Conservation (phyloP, 2,797 vertebrate genomes). For the Zenarchopterus dispar region DNA sequence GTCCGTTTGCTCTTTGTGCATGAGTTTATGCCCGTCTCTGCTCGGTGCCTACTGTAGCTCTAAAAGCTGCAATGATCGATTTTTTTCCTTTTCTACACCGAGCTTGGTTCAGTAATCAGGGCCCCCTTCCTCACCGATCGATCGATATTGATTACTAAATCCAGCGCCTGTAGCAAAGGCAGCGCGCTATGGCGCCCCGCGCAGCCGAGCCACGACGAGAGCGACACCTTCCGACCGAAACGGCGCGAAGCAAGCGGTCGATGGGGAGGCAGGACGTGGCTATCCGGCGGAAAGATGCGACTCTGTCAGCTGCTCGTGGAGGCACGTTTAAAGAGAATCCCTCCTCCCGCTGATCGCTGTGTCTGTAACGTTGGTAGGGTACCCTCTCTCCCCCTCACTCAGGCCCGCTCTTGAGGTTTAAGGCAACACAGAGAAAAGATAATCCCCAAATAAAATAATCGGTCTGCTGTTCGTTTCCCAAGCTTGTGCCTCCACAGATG, state of each 20-base stretch:
- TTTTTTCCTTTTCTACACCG: conserved; percentile 81
- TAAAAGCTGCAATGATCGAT: conserved; percentile 88
- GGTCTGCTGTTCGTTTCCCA: no score
- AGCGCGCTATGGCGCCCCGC: conserved; percentile 68
- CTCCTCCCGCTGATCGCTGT: conserved; percentile 6
- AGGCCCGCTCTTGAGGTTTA: no score
- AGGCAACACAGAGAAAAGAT: no score
- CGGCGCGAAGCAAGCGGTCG: conserved; percentile 48
- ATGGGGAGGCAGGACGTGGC: conserved; percentile 56
- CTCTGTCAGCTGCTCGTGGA: conserved; percentile 27
- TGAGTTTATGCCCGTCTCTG: conserved; percentile 70
- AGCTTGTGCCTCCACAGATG: no score
- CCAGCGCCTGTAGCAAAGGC: conserved; percentile 84
- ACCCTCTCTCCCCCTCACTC: neutral
- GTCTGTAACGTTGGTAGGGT: neutral
- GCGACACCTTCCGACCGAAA: conserved; percentile 80
- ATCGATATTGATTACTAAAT: conserved; percentile 87
- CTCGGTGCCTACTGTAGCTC: conserved; percentile 84
- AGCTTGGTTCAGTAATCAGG: conserved; percentile 88
- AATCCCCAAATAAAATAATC: no score
- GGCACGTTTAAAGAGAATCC: conserved; percentile 23
- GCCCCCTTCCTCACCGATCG: conserved; percentile 86
- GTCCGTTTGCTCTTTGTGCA: conserved; percentile 73
- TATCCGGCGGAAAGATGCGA: conserved; percentile 22
- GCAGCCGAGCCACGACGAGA: conserved; percentile 69